phyloP scores from a whole-genome alignment of 2,888 invertebrate species.

The Cantharis rufa region DNA sequence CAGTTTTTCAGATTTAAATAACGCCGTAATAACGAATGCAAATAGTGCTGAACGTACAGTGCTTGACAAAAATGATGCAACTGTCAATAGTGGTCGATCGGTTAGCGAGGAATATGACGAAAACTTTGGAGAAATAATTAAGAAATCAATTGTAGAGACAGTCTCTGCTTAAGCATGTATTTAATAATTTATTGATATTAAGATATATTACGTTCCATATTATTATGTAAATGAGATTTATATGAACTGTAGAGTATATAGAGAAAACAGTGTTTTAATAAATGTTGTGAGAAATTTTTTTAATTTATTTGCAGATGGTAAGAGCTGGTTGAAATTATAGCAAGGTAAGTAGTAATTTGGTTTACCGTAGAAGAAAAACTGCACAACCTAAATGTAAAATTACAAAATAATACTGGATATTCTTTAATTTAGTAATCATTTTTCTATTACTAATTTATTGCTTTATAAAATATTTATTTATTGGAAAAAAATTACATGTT shows the following conservation, averaged over 20 bases:
- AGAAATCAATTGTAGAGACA: conserved; percentile 90
- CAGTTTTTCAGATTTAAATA: conserved; percentile 40
- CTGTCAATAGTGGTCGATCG: conserved; percentile 41
- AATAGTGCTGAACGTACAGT: conserved; percentile 29
- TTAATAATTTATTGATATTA: conserved; percentile 30
- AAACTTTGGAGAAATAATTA: conserved; percentile 90
- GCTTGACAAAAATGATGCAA: conserved; percentile 39
- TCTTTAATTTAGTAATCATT: not conserved
- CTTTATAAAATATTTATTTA: not conserved
- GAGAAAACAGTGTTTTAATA: conserved; percentile 55
- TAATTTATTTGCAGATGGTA: not conserved
- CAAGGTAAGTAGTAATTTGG: not conserved
- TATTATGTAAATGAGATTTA: conserved; percentile 55
- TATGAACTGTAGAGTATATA: conserved; percentile 54
- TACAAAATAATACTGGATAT: not conserved
- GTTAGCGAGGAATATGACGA: conserved; percentile 62
- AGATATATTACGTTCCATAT: conserved; percentile 51
- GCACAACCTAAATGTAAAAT: not conserved
- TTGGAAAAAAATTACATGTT: not conserved
- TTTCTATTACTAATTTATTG: not conserved
- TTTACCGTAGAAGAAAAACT: not conserved
- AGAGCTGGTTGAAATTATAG: not conserved
- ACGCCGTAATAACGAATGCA: conserved; percentile 32
- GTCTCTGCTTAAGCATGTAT: conserved; percentile 71
- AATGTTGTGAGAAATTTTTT: conserved; percentile 53